phyloP scores from a whole-genome alignment of 35 echinoderm and acorn worm genomes.

The Heliocidaris erythrogramma region DNA sequence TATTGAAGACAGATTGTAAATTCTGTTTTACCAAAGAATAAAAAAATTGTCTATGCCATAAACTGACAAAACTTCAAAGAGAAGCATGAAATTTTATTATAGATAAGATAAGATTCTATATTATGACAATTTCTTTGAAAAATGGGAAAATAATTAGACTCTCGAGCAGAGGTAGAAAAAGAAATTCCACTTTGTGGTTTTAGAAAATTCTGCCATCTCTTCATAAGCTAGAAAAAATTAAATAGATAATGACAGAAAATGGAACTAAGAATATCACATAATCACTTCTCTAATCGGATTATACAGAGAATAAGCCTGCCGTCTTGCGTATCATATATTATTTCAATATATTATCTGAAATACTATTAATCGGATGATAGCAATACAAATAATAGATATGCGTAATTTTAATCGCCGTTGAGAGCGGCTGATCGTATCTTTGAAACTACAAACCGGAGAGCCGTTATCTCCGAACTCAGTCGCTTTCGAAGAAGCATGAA shows the following conservation, averaged over 20 bases:
- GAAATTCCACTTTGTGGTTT: no score
- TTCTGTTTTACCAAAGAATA: no score
- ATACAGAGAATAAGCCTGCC: not conserved
- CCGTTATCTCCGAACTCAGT: not conserved
- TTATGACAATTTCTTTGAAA: no score
- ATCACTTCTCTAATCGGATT: slow-evolving; percentile 8
- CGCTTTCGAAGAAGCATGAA: not conserved
- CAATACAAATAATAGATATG: not conserved
- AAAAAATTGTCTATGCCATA: no score
- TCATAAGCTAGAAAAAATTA: not conserved
- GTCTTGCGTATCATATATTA: not conserved
- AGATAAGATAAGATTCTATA: no score
- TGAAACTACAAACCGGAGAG: not conserved
- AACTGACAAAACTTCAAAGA: no score
- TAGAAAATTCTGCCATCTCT: no score
- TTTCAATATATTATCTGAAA: not conserved
- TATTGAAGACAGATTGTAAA: no score
- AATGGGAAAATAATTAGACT: no score
- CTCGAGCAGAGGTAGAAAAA: no score
- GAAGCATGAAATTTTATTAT: no score
- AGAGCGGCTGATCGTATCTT: not conserved
- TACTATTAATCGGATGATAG: not conserved
- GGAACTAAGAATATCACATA: not conserved
- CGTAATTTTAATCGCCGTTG: slow-evolving; percentile 2
- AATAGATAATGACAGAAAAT: not conserved